Conservation (phyloP, 2,888 invertebrate genomes). For the Colletes collaris region DNA sequence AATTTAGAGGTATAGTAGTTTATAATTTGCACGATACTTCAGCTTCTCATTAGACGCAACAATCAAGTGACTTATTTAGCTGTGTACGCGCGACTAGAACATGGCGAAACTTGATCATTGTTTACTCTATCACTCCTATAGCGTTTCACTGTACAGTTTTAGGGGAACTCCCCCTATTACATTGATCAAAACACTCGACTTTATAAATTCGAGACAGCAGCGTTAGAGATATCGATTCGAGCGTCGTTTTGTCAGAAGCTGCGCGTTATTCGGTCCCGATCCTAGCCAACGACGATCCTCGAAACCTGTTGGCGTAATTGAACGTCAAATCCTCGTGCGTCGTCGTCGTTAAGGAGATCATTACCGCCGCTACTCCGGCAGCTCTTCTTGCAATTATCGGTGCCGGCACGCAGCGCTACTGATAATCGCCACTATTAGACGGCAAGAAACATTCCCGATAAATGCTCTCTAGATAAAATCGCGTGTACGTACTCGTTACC, state of each 20-base stretch:
- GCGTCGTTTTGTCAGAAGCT: neutral
- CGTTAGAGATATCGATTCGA: neutral
- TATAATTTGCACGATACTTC: no score
- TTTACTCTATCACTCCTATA: no score
- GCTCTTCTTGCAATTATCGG: conserved; percentile 49
- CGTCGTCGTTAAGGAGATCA: conserved; percentile 42
- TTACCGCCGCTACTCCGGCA: conserved; percentile 34
- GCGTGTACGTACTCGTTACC: conserved; percentile 22
- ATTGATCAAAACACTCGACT: no score
- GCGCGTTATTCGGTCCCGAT: conserved; percentile 15
- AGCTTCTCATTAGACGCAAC: no score
- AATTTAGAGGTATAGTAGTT: no score
- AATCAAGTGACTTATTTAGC: no score
- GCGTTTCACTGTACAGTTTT: no score
- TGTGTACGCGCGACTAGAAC: no score
- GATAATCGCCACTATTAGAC: conserved; percentile 57
- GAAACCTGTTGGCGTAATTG: conserved; percentile 40
- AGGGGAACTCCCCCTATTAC: no score
- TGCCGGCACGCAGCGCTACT: conserved; percentile 45
- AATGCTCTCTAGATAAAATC: conserved; percentile 49
- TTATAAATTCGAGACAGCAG: no score
- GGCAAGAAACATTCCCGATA: conserved; percentile 45
- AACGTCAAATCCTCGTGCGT: conserved; percentile 35
- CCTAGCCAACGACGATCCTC: conserved; percentile 10
- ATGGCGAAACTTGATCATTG: no score